phyloP scores from a whole-genome alignment of 2,797 vertebrate species.

The Echeneis naucrates region DNA sequence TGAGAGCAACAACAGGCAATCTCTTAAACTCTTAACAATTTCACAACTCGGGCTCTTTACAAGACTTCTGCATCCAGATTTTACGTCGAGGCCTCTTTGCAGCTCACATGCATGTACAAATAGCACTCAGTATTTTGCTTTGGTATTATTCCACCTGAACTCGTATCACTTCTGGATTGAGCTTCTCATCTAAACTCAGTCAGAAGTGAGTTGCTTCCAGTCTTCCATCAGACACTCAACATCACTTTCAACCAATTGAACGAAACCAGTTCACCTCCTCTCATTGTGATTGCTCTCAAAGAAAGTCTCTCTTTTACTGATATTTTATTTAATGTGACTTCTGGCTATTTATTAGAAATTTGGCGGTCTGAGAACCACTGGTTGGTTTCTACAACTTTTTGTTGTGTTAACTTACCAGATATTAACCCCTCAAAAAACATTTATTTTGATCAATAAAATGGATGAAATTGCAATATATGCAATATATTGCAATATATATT shows the following conservation, averaged over 20 bases:
- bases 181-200: conserved; percentile 36
- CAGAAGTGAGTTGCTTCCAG: conserved; percentile 6
- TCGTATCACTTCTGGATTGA: conserved; percentile 30
- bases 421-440: background rate
- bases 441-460: too few relatives aligned
- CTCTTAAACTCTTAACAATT: conserved; percentile 48
- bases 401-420: background rate
- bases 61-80: conserved; percentile 35
- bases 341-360: background rate
- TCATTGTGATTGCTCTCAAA: conserved; percentile 27
- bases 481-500: background rate
- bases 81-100: conserved; percentile 39
- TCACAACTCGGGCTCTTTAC: conserved; percentile 25
- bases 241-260: conserved; percentile 23
- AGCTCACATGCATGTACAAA: conserved; percentile 36
- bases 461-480: background rate
- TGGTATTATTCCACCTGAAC: conserved; percentile 32
- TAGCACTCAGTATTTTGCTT: conserved; percentile 21
- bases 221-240: conserved; percentile 33
- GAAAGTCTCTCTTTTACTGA: conserved; percentile 15
- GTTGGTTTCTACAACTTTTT: background rate
- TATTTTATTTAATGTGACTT: conserved; percentile 16
- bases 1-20: conserved; percentile 43
- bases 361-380: background rate
- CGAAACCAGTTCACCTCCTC: conserved; percentile 23